These are phyloP conservation scores for Sycophaga agraensis DNA, from an alignment of 1,140 invertebrate species.

Conservation along the genomic window DNA sequence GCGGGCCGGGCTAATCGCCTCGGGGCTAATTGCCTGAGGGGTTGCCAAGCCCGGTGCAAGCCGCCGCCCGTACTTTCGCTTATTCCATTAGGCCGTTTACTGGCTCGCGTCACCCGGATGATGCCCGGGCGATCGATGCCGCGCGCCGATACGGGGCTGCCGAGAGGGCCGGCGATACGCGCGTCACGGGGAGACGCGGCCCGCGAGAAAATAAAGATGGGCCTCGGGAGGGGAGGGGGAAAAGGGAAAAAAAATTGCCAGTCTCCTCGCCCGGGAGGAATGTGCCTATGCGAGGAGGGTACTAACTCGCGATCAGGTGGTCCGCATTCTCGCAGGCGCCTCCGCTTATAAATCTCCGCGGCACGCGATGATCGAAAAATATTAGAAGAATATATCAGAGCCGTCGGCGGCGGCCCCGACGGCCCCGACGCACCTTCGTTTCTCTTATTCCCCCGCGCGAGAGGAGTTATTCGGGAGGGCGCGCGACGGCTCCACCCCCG, in stretches of 20 bases:
- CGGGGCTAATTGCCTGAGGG: too few species aligned
- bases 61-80: too few species aligned
- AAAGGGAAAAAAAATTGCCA: slow-evolving; percentile 8
- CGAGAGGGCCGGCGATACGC: too few species aligned
- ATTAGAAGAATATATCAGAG: slow-evolving; percentile 59
- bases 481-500: slow-evolving; percentile 54
- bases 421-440: slow-evolving; percentile 38
- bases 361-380: slow-evolving; percentile 61
- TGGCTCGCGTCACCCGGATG: too few species aligned
- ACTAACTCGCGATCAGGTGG: slow-evolving; percentile 54
- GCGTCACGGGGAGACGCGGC: too few species aligned
- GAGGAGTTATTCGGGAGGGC: slow-evolving; percentile 43
- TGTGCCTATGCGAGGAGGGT: slow-evolving; percentile 10
- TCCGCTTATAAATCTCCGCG: slow-evolving; percentile 54
- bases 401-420: slow-evolving; percentile 50
- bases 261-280: slow-evolving; percentile 7
- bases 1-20: too few species aligned
- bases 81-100: slow-evolving; percentile 1
- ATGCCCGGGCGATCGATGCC: too few species aligned
- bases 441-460: slow-evolving; percentile 16
- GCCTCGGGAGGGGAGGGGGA: not conserved
- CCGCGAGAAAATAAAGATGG: not conserved
- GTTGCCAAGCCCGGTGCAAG: too few species aligned
- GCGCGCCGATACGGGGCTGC: too few species aligned
- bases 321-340: slow-evolving; percentile 41